These are phyloP conservation scores for Tragulus kanchil DNA, from an alignment of 2,113 vertebrate genomes.

Conservation along the genomic window DNA sequence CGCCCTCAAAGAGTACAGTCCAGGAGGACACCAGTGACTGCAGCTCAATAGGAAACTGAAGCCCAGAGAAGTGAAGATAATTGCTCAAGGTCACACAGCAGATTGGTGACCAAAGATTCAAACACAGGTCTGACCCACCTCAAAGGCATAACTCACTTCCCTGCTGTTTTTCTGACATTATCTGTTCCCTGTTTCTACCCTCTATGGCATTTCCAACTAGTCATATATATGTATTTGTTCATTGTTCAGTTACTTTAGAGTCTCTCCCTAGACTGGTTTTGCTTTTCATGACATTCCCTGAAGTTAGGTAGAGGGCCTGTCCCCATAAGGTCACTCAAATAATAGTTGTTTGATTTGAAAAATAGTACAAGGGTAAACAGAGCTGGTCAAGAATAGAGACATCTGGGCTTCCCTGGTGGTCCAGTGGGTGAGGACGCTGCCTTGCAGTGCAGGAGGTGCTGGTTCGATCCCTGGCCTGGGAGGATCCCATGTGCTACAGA, in stretches of 20 bases:
- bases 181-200: neutral
- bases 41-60: conserved; percentile 36
- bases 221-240: neutral
- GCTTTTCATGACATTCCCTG: neutral
- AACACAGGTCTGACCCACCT: neutral
- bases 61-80: conserved; percentile 7
- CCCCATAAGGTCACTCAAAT: neutral
- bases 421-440: too few relatives aligned
- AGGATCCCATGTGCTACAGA: too few relatives aligned
- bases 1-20: neutral
- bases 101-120: conserved; percentile 6
- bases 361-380: neutral
- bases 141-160: neutral
- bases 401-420: too few relatives aligned
- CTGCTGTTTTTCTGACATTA: neutral
- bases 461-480: too few relatives aligned
- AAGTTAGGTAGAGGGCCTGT: neutral
- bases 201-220: neutral
- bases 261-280: neutral
- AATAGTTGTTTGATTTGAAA: neutral
- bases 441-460: too few relatives aligned
- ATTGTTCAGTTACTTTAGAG: neutral
- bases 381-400: neutral
- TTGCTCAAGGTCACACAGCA: neutral
- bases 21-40: neutral